Conservation (phyloP, 2,113 vertebrate species). For the Leiothrix lutea region DNA sequence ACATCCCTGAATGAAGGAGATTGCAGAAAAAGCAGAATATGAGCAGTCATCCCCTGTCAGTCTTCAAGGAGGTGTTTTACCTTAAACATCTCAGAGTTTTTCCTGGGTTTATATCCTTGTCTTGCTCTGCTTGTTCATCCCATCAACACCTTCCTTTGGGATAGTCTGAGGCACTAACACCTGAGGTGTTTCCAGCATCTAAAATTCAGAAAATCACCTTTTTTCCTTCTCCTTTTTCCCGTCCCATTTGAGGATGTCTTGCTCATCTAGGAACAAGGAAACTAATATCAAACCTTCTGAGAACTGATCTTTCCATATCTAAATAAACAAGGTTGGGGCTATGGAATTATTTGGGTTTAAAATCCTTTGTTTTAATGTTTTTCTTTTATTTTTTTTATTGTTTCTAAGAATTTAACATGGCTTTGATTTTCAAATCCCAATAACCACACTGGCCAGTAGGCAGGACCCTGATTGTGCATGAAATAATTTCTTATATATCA, state of each 20-base stretch:
- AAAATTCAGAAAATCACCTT: neutral
- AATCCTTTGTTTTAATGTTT: neutral
- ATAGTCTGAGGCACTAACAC: neutral
- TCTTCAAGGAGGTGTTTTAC: neutral
- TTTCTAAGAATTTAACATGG: fast-evolving
- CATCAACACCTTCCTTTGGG: neutral
- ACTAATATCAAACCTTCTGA: neutral
- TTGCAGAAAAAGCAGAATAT: neutral
- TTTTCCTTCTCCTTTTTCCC: neutral
- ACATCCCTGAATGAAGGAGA: neutral
- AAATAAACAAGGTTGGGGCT: fast-evolving
- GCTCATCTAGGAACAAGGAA: neutral
- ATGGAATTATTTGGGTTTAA: neutral
- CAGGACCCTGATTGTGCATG: neutral
- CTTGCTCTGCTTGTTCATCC: neutral
- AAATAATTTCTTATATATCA: neutral
- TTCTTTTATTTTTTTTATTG: neutral
- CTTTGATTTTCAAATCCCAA: neutral
- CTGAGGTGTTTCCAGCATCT: neutral
- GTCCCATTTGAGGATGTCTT: neutral
- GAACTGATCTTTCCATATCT: neutral
- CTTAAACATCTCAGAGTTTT: neutral
- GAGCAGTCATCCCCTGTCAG: neutral
- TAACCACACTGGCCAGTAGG: neutral
- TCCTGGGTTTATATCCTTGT: neutral